Evolutionary conservation across 1,140 invertebrate species (phyloP), one percentile per base, ranked within the genome.

Genomic region (Aphaenogaster rudis): DNA sequence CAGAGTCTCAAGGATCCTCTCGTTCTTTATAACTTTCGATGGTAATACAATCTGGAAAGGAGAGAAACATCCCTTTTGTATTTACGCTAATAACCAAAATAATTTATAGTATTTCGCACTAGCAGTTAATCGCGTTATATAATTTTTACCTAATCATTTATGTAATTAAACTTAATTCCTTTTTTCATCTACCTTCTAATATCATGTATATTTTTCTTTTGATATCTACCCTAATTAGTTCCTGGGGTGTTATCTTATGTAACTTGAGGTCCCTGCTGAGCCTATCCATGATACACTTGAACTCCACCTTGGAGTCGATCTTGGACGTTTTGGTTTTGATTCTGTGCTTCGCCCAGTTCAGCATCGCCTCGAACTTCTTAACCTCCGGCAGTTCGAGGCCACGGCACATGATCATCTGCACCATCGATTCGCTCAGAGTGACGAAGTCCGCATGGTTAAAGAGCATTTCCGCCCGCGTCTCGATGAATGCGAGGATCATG

Each of bases 291-390:
- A 98, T 98, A 93, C 98, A 98, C 94, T 98, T 98, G 94, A 98
- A 99, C 95, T 99, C 98, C 90, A 98, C 96, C 94, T 98, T 98
- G 63, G 97, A 97, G 93, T 98, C 98, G 90, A 97, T 96, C 95
- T 98, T 98, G 78, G 96, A 96, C 28, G 97, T 97, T 63, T 94
- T 94, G 82, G 96, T 97, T 93, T 97, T 96, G 86, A 98, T 98
- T 95, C 98, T 98, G 94, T 98, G 96, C 69, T 97, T 96, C 3
- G 98, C 97, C 98, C 98, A 99, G 36, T 96, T 96, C 11, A 99
- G 96, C 98, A 99, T 99, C 0, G 98, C 98, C 95, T 99, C 98
- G 93, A 99, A 99, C 94, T 99, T 99, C 17, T 97, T 96, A n/a
- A 99, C 97, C 94, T 99, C 98, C 0, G 97, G 97, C 17, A 98